Percentiles rank a stretch among this genome's conserved stretches.
Conservation (phyloP, 2,888 invertebrate genomes). For the Campoletis raptor region DNA sequence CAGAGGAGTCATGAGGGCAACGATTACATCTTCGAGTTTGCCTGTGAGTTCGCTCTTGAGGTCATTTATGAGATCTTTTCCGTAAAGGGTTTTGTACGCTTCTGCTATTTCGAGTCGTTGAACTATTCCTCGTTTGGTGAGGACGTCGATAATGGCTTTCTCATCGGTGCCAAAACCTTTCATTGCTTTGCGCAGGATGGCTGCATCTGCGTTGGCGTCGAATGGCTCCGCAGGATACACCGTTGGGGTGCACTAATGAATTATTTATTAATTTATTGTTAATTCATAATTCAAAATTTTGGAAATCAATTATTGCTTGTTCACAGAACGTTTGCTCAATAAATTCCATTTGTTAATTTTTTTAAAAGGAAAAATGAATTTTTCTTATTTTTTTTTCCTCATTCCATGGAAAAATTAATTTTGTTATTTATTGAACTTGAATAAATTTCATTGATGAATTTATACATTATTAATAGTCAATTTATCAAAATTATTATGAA, state of each 20-base stretch:
- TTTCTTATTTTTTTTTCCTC: not conserved
- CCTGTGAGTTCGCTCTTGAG: conserved; percentile 96
- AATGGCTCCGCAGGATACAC: conserved; percentile 95
- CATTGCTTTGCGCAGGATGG: conserved; percentile 95
- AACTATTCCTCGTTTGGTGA: conserved; percentile 94
- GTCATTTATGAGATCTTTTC: conserved; percentile 92
- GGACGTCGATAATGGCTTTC: conserved; percentile 95
- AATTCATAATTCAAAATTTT: not conserved
- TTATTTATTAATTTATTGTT: conserved; percentile 10
- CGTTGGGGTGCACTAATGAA: conserved; percentile 92
- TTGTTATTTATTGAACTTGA: not conserved
- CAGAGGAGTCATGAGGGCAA: conserved; percentile 96
- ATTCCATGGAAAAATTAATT: not conserved
- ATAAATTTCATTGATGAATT: not conserved
- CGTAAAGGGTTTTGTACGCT: conserved; percentile 96
- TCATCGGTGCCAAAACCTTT: conserved; percentile 97
- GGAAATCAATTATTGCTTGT: not conserved
- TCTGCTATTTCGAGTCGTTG: conserved; percentile 96
- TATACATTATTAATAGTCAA: not conserved
- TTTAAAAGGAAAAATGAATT: not conserved
- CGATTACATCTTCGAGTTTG: conserved; percentile 94
- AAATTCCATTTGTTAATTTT: not conserved
- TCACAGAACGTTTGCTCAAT: not conserved
- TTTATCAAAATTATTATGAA: not conserved
- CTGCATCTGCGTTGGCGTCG: conserved; percentile 94